Conservation (phyloP, 2,888 invertebrate species). For the Hemicrepidius hirtus region DNA sequence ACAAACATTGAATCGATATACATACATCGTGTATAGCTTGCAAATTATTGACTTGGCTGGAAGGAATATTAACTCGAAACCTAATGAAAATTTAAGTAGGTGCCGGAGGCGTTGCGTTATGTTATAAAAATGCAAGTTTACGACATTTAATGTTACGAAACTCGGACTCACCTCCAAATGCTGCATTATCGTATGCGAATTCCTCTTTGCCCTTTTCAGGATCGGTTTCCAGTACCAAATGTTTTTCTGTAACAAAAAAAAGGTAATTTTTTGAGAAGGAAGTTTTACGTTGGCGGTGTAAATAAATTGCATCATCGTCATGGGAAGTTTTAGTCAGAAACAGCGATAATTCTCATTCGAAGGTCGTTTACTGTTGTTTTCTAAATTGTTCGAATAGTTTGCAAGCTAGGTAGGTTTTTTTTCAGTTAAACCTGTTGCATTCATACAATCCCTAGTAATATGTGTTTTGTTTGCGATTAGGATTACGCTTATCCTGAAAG, state of each 20-base stretch:
- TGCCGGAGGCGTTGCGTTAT: background rate
- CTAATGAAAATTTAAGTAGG: background rate
- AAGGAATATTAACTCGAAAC: no score
- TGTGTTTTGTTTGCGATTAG: no score
- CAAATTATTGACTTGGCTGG: no score
- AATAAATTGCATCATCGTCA: constrained; percentile 8
- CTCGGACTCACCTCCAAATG: constrained; percentile 75
- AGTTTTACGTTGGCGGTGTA: background rate
- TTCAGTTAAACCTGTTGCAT: background rate
- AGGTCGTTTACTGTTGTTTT: constrained; percentile 30
- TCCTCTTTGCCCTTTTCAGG: constrained; percentile 85
- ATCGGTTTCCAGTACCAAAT: constrained; percentile 83
- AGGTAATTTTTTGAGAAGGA: background rate
- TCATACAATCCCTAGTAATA: no score
- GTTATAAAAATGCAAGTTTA: background rate
- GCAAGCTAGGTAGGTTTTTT: constrained; percentile 4
- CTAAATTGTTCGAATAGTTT: constrained; percentile 34
- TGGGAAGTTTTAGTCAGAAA: constrained; percentile 1
- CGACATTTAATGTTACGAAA: background rate
- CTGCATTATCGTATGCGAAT: constrained; percentile 88
- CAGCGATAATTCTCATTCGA: constrained; percentile 24
- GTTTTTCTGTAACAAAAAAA: constrained; percentile 77
- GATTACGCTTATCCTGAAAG: no score
- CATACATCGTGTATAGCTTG: no score
- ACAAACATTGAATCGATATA: no score